Conservation (phyloP, 1,140 invertebrate species). For the Holcopasites calliopsidis region DNA sequence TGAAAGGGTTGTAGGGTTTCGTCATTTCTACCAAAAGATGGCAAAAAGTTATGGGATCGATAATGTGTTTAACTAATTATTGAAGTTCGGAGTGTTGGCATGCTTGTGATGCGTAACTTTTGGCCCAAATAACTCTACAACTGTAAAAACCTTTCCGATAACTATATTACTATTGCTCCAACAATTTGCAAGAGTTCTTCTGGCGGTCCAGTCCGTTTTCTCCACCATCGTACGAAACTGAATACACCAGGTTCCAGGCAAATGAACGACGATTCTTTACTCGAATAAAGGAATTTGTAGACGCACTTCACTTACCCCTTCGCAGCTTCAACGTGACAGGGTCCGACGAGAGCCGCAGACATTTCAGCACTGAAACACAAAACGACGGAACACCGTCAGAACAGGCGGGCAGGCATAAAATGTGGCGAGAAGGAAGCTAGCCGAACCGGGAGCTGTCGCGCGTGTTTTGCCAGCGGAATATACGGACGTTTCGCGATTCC, state of each 20-base stretch:
- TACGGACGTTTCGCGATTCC: not conserved
- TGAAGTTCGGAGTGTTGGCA: too few species aligned
- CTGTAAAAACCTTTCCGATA: too few species aligned
- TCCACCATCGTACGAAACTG: not conserved
- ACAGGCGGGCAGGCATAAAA: not conserved
- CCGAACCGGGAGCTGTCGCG: not conserved
- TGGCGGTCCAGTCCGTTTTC: not conserved
- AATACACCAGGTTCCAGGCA: not conserved
- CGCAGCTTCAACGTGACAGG: slow-evolving; percentile 92
- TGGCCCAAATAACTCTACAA: too few species aligned
- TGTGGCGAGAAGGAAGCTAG: too few species aligned
- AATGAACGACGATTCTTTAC: slow-evolving; percentile 6
- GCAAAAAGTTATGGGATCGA: too few species aligned
- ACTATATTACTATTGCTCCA: too few species aligned
- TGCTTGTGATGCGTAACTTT: too few species aligned
- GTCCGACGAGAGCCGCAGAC: slow-evolving; percentile 91
- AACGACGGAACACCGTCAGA: slow-evolving; percentile 45
- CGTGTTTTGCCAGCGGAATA: slow-evolving; percentile 5
- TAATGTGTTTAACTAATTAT: too few species aligned
- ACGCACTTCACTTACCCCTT: slow-evolving; percentile 85
- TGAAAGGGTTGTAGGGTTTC: too few species aligned
- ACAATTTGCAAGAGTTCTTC: too few species aligned
- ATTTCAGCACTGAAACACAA: slow-evolving; percentile 92
- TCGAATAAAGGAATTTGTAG: slow-evolving; percentile 40
- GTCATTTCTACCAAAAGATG: too few species aligned